These are phyloP conservation scores for Cygnus olor DNA, from an alignment of 2,797 vertebrate genomes.

Conservation along the genomic window DNA sequence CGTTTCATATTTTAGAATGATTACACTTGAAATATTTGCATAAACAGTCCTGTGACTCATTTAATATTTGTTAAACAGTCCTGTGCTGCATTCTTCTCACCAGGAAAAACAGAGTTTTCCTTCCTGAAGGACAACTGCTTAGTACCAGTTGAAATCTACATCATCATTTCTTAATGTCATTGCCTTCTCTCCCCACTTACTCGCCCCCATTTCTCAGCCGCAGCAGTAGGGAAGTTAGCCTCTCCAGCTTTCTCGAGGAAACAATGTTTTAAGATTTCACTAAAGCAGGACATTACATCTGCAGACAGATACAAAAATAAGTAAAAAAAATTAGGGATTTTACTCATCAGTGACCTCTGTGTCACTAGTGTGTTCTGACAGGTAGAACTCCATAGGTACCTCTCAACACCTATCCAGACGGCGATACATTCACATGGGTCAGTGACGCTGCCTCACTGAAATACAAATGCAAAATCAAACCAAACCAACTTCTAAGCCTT, in stretches of 20 bases:
- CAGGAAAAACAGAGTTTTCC: not conserved
- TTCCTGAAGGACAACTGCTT: not conserved
- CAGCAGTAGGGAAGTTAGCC: not conserved
- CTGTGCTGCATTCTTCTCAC: not conserved
- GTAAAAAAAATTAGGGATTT: not conserved
- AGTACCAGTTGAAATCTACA: not conserved
- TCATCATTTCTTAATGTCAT: not conserved
- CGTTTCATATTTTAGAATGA: not conserved
- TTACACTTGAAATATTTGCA: not conserved
- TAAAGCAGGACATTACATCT: not conserved
- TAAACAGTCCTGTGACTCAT: not conserved
- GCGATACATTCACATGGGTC: fast-evolving
- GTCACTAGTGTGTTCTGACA: not conserved
- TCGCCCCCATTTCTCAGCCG: not conserved
- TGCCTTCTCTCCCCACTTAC: not conserved
- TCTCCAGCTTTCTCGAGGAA: not conserved
- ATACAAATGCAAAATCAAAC: not conserved
- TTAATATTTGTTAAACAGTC: not conserved
- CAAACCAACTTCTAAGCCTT: not conserved
- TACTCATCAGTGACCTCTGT: not conserved
- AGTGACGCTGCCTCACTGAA: not conserved
- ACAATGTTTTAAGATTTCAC: not conserved
- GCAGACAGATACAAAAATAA: not conserved
- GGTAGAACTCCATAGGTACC: not conserved
- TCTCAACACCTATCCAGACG: not conserved